Base-by-base conservation (phyloP, 2,797 vertebrate species). In the Sebastolobus altivelis region DNA sequence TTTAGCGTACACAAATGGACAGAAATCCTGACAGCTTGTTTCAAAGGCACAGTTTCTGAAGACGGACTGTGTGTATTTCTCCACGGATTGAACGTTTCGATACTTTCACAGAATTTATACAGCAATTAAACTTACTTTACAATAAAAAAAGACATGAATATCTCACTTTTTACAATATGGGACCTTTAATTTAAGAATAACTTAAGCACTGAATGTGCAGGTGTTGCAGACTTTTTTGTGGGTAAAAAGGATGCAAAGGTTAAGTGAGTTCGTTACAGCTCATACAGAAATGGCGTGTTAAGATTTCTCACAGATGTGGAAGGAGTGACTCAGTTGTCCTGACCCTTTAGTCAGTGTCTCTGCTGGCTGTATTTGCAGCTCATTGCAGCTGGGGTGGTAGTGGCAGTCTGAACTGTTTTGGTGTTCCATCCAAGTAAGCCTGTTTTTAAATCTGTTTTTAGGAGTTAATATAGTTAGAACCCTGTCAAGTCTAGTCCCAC, bases 311-410 rank as follows among this genome's bases (percentile, higher is more conserved):
- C 80, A 91, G 77, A 88, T 80, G 83, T 91, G 90, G 87, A 92
- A 87, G 79, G 22, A 89, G 80, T 92, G 90, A 91, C 80, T 92
- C 89, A 91, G 86, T 79, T 65, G 70, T 75, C 69, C 79, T 79
- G 72, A 87, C 65, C 82, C 75, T 86, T 55, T 18, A 33, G 80
- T 84, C 84, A 66, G 74, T 18, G 84, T 82, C 87, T 88, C 74
- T 72, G 52, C 75, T 31, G 67, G 74, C 77, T 80, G 35, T 72
- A 65, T 84, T 76, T 81, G 65, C 49, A 66, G 71, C 56, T 70
- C 65, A 27, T 33, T 43, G 27, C 54, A 56, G 69, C 56, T 8
- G 56, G 25, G 25, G 56, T 58, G 58, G 33, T 54, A 8, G 75
- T 35, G 66, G 66, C 65, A 63, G 58, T 79, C 56, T 66, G 35